phyloP scores from a whole-genome alignment of 2,888 invertebrate genomes.

The Euzetes globulus region DNA sequence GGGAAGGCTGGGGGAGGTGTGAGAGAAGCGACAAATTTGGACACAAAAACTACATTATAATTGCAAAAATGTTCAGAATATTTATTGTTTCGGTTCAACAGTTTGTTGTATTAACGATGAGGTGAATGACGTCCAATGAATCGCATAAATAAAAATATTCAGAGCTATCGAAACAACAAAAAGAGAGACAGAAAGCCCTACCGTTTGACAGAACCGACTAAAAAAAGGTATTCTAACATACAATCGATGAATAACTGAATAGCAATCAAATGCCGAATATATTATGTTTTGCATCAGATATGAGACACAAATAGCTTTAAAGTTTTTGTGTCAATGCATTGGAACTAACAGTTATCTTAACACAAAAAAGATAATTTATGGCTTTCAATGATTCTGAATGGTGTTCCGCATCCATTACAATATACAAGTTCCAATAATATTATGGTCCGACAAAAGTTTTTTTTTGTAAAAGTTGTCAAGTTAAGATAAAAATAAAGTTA shows the following conservation, averaged over 20 bases:
- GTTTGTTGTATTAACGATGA: neutral
- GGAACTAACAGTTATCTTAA: too few relatives aligned
- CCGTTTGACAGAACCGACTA: neutral
- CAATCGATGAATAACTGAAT: neutral
- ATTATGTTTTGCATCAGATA: too few relatives aligned
- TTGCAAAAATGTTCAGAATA: neutral
- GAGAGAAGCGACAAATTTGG: neutral
- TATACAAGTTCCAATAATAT: too few relatives aligned
- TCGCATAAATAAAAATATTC: slow-evolving; percentile 6
- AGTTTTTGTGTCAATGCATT: too few relatives aligned
- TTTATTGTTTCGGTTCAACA: neutral
- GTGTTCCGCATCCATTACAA: too few relatives aligned
- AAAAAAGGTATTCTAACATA: neutral
- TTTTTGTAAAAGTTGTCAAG: neutral
- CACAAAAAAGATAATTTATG: too few relatives aligned
- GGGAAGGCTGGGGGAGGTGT: neutral
- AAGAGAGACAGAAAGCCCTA: neutral
- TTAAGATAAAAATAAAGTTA: neutral
- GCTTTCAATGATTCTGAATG: too few relatives aligned
- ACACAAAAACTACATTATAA: neutral
- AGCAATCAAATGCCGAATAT: neutral
- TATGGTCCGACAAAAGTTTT: too few relatives aligned
- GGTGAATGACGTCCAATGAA: slow-evolving; percentile 18
- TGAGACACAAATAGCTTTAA: too few relatives aligned
- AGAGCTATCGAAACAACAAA: neutral